phyloP scores from a whole-genome alignment of 64 coral and sea anemone species.

The Actinia tenebrosa region DNA sequence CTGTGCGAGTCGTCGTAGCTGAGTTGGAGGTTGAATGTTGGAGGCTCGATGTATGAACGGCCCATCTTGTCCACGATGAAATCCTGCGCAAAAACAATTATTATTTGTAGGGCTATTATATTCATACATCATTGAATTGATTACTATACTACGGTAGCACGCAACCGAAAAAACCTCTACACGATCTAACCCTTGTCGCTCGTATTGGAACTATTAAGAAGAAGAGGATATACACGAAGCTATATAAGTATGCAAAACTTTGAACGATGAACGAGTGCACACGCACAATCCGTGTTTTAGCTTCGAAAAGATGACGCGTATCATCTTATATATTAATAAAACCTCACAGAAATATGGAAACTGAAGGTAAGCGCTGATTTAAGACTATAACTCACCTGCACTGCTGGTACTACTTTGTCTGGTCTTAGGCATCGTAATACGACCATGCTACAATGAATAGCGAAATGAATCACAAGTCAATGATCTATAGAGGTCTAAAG shows the following conservation, averaged over 20 bases:
- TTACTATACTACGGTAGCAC: no score
- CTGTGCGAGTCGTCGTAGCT: conserved; percentile 97
- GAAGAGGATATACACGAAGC: no score
- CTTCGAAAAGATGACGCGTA: background rate
- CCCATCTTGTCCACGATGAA: conserved; percentile 99
- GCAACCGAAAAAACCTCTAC: no score
- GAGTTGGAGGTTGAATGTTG: conserved; percentile 95
- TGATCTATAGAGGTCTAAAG: background rate
- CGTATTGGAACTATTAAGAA: no score
- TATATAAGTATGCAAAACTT: no score
- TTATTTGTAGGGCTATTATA: background rate
- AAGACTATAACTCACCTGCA: conserved; percentile 51
- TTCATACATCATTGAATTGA: background rate
- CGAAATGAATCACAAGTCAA: background rate
- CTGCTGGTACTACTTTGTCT: conserved; percentile 93
- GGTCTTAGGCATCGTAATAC: conserved; percentile 89
- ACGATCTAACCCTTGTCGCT: no score
- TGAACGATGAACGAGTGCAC: no score
- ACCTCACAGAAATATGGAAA: background rate
- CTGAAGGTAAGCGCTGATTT: background rate
- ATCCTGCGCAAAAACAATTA: conserved; percentile 32
- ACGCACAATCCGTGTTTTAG: no score
- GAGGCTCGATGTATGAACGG: conserved; percentile 93
- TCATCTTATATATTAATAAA: background rate
- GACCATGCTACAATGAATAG: conserved; percentile 61